phyloP scores from a whole-genome alignment of 2,113 vertebrate genomes.

The Heliornis fulica region DNA sequence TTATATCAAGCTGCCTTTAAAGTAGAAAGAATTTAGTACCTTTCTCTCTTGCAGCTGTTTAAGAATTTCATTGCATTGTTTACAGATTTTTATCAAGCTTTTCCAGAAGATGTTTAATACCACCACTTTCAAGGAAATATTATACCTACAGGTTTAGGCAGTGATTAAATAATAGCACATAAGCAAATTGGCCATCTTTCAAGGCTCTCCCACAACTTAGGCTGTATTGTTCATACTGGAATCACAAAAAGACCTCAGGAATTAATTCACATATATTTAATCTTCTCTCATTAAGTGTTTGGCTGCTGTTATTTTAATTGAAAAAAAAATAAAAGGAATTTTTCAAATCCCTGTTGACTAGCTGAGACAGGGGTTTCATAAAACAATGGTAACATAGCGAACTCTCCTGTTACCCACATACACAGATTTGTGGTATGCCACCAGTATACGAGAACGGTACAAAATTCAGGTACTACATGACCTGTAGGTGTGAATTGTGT shows the following conservation, averaged over 20 bases:
- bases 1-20: neutral
- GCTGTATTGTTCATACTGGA: neutral
- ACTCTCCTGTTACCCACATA: neutral
- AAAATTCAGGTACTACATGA: neutral
- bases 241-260: constrained; percentile 30
- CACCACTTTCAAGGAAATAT: constrained; percentile 36
- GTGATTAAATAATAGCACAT: neutral
- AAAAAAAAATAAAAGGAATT: neutral
- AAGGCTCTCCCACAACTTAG: neutral
- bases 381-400: neutral
- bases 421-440: neutral
- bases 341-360: neutral
- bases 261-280: neutral
- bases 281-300: neutral
- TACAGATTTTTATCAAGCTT: constrained; percentile 13
- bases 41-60: neutral
- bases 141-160: constrained; percentile 11
- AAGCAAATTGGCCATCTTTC: constrained; percentile 22
- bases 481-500: neutral
- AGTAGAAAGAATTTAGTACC: neutral
- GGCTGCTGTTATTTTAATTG: neutral
- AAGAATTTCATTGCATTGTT: neutral
- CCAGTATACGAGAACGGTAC: neutral
- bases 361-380: neutral
- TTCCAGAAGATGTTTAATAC: neutral